Conservation (phyloP, 2,113 vertebrate species). For the Bos javanicus region DNA sequence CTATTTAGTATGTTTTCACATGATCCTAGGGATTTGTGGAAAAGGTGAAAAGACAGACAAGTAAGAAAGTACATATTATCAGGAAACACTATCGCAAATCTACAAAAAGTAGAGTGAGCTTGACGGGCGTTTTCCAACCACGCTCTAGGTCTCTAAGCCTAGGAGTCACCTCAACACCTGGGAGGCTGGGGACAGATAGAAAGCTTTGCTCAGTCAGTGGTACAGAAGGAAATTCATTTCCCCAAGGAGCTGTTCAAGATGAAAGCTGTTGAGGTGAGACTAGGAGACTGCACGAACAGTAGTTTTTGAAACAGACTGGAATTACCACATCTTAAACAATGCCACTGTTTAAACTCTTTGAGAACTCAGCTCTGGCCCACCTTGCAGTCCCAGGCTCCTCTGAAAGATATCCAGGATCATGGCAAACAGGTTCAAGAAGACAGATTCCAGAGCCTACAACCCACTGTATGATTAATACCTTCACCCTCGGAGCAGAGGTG, state of each 20-base stretch:
- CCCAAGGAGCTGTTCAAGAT: neutral
- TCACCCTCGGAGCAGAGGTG: too few species aligned
- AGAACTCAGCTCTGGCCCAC: neutral
- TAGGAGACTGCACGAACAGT: neutral
- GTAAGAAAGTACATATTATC: neutral
- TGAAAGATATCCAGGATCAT: neutral
- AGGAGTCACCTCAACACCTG: neutral
- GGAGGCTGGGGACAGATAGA: neutral
- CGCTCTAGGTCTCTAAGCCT: neutral
- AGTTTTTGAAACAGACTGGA: neutral
- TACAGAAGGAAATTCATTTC: neutral
- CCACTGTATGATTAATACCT: neutral
- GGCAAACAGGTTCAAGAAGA: neutral
- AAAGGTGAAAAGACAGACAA: neutral
- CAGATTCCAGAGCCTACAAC: neutral
- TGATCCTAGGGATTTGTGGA: neutral
- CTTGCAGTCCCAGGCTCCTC: neutral
- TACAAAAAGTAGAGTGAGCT: fast-evolving
- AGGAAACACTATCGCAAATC: neutral
- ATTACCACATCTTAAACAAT: neutral
- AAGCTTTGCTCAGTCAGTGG: neutral
- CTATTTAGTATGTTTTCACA: neutral
- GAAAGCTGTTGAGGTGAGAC: neutral
- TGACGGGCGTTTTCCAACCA: neutral
- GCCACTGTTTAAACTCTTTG: neutral